These are phyloP conservation scores for Anguilla marmorata DNA, from an alignment of 2,797 vertebrate genomes.

Conservation along the genomic window DNA sequence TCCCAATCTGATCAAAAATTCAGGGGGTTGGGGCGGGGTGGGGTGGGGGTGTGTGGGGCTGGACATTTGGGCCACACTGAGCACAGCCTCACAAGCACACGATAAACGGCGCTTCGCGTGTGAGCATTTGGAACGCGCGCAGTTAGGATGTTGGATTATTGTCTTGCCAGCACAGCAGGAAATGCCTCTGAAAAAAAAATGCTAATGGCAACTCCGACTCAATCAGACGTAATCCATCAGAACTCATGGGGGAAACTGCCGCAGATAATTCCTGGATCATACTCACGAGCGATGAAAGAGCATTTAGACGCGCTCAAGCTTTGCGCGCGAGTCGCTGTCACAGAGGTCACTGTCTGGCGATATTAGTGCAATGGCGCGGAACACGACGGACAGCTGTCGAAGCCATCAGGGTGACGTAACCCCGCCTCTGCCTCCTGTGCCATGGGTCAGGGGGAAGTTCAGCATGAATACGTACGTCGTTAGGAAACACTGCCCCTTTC, in stretches of 20 bases:
- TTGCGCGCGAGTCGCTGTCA: constrained; percentile 34
- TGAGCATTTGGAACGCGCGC: neutral
- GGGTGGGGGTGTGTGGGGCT: neutral
- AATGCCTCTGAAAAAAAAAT: constrained; percentile 34
- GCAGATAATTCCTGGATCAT: constrained; percentile 42
- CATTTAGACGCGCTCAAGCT: constrained; percentile 45
- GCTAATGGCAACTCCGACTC: constrained; percentile 47
- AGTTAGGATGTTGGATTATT: constrained; percentile 28
- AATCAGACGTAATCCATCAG: constrained; percentile 47
- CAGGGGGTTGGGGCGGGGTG: neutral
- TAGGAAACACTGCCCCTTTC: too few relatives aligned
- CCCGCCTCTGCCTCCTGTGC: constrained; percentile 25
- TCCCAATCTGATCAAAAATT: neutral
- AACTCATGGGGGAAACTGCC: constrained; percentile 43
- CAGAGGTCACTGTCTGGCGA: constrained; percentile 2
- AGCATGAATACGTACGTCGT: neutral
- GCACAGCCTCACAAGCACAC: neutral
- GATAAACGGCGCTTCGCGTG: neutral
- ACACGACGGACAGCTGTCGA: constrained; percentile 42
- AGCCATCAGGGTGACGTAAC: neutral
- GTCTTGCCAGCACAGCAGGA: constrained; percentile 29
- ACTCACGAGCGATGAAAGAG: constrained; percentile 39
- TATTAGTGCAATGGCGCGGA: neutral
- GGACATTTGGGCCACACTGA: neutral
- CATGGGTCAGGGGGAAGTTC: neutral